Evolutionary conservation across 2,888 invertebrate genomes (phyloP).

Genomic region (Acheta domesticus): DNA sequence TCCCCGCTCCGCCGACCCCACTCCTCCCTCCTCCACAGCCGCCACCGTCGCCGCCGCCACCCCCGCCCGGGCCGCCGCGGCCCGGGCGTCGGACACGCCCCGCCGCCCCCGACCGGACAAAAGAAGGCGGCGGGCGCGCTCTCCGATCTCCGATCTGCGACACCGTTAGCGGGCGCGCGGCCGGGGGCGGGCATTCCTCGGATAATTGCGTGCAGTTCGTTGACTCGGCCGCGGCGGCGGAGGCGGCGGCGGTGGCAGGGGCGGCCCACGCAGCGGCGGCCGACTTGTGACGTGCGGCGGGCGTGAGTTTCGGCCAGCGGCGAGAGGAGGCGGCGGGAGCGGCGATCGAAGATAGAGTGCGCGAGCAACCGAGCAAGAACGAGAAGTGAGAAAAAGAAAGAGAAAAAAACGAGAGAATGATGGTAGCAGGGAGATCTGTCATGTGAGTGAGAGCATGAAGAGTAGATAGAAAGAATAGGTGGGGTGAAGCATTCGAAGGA

Average conservation of each 20-base stretch:
- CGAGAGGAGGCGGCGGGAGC: background rate
- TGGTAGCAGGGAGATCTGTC: no score
- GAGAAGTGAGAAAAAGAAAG: no score
- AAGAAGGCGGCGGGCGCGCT: slow-evolving; percentile 7
- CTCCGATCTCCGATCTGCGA: slow-evolving; percentile 1
- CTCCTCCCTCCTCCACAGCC: background rate
- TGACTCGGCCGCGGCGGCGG: background rate
- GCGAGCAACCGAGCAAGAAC: no score
- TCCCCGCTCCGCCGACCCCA: background rate
- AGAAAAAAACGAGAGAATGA: no score
- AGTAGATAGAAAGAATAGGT: no score
- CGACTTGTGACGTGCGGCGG: background rate
- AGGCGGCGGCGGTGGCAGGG: no score
- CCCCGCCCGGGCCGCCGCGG: background rate
- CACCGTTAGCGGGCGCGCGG: background rate
- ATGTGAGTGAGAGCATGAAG: no score
- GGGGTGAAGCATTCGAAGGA: no score
- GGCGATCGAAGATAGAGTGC: no score
- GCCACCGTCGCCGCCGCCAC: background rate
- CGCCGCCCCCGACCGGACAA: background rate
- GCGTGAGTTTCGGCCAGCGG: background rate
- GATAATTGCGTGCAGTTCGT: slow-evolving; percentile 18
- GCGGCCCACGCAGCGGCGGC: slow-evolving; percentile 8
- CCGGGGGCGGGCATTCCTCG: slow-evolving; percentile 1
- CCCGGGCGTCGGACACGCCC: background rate